These are phyloP conservation scores for Drosophila cognata DNA, from an alignment of 2,888 invertebrate species.

Conservation along the genomic window DNA sequence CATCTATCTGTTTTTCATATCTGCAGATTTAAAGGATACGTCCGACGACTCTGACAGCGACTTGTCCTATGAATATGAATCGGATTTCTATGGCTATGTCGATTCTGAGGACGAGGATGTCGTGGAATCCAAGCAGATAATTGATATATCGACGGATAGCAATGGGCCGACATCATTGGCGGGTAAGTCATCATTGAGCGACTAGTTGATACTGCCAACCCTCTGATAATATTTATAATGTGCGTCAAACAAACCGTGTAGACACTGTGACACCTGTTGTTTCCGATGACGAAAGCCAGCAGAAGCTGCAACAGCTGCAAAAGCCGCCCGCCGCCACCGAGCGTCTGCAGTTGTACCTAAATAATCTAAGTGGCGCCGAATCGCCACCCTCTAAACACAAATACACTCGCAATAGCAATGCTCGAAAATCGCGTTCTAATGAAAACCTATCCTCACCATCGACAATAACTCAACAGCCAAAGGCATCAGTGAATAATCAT, in stretches of 20 bases:
- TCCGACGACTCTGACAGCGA: constrained; percentile 51
- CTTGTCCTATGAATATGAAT: constrained; percentile 55
- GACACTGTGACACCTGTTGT: constrained; percentile 77
- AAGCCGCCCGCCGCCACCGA: constrained; percentile 31
- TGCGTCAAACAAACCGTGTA: constrained; percentile 74
- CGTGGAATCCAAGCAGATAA: constrained; percentile 42
- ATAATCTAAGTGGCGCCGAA: constrained; percentile 60
- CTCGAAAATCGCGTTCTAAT: constrained; percentile 34
- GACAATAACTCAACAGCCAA: not conserved
- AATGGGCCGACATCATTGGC: constrained; percentile 54
- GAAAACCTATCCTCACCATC: constrained; percentile 44
- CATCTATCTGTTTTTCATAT: not conserved
- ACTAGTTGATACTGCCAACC: constrained; percentile 77
- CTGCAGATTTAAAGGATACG: constrained; percentile 44
- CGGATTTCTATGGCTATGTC: constrained; percentile 56
- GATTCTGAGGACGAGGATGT: constrained; percentile 51
- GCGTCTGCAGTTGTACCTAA: constrained; percentile 59
- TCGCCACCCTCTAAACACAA: constrained; percentile 56
- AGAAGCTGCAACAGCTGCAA: constrained; percentile 21
- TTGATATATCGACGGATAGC: constrained; percentile 70
- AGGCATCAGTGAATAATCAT: constrained; percentile 35
- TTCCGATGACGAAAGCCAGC: constrained; percentile 66
- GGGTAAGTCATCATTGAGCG: constrained; percentile 61
- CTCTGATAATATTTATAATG: constrained; percentile 75
- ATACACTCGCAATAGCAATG: constrained; percentile 29